Percentiles rank a stretch among this genome's conserved stretches.
phyloP scores from a whole-genome alignment of 2,113 vertebrate genomes.

The Phalacrocorax aristotelis region DNA sequence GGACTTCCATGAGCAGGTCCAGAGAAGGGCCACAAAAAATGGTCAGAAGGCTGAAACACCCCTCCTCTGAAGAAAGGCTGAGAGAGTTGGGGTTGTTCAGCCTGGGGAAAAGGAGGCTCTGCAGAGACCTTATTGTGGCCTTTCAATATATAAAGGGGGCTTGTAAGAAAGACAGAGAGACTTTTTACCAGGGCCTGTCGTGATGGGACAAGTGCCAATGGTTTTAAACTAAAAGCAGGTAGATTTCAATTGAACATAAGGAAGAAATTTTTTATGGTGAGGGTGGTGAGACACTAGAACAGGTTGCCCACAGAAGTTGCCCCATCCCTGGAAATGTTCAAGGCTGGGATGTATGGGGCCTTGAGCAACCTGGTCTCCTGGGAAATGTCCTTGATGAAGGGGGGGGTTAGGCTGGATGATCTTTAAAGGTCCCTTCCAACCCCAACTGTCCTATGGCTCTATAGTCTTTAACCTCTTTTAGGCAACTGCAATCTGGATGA shows the following conservation, averaged over 20 bases:
- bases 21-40: not conserved
- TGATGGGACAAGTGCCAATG: not conserved
- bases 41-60: not conserved
- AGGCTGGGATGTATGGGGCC: not conserved
- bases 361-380: not conserved
- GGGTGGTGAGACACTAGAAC: not conserved
- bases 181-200: not conserved
- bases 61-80: not conserved
- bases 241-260: not conserved
- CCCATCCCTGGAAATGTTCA: not conserved
- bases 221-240: not conserved
- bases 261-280: not conserved
- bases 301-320: not conserved
- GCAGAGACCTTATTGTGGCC: no score
- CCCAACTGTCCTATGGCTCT: not conserved
- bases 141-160: no score
- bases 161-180: no score
- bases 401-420: no score
- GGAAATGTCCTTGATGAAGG: not conserved
- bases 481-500: rapidly evolving
- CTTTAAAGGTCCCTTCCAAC: not conserved
- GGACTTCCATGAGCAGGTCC: not conserved
- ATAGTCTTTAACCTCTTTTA: not conserved
- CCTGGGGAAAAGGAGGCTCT: no score
- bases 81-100: not conserved